Evolutionary conservation across 2,888 invertebrate species (phyloP).

Genomic region (Plemyria rubiginata): DNA sequence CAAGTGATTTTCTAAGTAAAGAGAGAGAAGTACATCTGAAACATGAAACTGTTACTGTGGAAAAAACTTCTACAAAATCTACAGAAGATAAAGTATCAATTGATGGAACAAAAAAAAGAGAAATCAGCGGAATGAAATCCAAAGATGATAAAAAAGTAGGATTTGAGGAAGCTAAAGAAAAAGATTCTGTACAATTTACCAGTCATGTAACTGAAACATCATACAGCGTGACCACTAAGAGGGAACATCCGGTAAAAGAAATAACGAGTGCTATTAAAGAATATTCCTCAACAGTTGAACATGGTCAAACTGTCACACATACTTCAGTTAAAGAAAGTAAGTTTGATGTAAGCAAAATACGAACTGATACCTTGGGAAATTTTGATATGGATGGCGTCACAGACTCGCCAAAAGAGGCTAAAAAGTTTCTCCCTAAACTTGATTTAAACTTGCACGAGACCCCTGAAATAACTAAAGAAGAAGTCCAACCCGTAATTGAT

Average conservation of each 20-base stretch:
- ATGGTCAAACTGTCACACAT: conserved; percentile 46
- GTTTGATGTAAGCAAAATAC: conserved; percentile 74
- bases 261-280: conserved; percentile 50
- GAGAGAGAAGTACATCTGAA: conserved; percentile 73
- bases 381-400: conserved; percentile 61
- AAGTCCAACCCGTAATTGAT: conserved; percentile 75
- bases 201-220: conserved; percentile 58
- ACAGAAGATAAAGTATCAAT: conserved; percentile 1
- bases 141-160: conserved; percentile 41
- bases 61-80: conserved; percentile 15
- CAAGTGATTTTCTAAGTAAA: conserved; percentile 64
- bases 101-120: conserved; percentile 4
- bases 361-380: conserved; percentile 73
- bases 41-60: conserved; percentile 53
- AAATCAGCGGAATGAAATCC: not conserved
- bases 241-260: conserved; percentile 50
- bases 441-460: conserved; percentile 60
- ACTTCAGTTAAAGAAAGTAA: conserved; percentile 53
- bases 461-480: conserved; percentile 72
- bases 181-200: conserved; percentile 46
- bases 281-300: conserved; percentile 47
- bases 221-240: conserved; percentile 49
- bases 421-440: conserved; percentile 56
- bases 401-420: conserved; percentile 53
- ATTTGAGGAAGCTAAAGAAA: conserved; percentile 38